A percentile compares a stretch with the other conserved stretches of the same genome.
phyloP scores from a whole-genome alignment of 2,797 vertebrate species.

The Danio choprae region DNA sequence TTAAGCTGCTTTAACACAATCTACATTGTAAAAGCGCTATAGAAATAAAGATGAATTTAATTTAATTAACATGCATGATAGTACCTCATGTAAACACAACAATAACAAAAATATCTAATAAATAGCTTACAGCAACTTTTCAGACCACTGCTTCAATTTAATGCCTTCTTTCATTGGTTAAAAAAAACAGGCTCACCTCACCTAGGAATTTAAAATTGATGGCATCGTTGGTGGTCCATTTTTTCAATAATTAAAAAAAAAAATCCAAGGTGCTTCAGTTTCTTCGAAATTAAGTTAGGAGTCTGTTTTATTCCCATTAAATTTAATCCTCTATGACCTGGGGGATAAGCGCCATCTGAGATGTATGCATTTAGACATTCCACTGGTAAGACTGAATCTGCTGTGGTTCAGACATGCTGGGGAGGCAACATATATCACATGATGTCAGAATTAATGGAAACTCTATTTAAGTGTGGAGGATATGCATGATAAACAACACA shows the following conservation, averaged over 20 bases:
- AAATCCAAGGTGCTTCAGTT: background rate
- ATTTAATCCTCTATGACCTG: constrained; percentile 5
- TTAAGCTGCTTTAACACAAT: too few relatives aligned
- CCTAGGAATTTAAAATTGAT: background rate
- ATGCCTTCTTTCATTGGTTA: background rate
- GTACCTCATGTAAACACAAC: constrained; percentile 4
- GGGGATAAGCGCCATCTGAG: constrained; percentile 39
- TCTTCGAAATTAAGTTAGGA: constrained; percentile 22
- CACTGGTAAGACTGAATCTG: constrained; percentile 28
- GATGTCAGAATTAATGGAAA: constrained; percentile 31
- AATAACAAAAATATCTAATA: too few relatives aligned
- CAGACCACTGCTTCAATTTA: background rate
- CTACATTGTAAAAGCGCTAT: too few relatives aligned
- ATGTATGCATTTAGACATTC: constrained; percentile 42
- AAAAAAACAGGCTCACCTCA: background rate
- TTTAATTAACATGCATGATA: background rate
- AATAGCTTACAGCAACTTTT: constrained; percentile 13
- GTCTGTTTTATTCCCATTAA: constrained; percentile 24
- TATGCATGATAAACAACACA: background rate
- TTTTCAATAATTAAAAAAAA: constrained; percentile 16
- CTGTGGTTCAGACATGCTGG: constrained; percentile 36
- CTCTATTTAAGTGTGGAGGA: background rate
- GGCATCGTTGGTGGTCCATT: constrained; percentile 33
- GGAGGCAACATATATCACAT: constrained; percentile 21
- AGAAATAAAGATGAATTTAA: too few relatives aligned